Evolutionary conservation across 2,888 invertebrate species (phyloP), one percentile per base, ranked within the genome.

Genomic region (Amorpha juglandis): DNA sequence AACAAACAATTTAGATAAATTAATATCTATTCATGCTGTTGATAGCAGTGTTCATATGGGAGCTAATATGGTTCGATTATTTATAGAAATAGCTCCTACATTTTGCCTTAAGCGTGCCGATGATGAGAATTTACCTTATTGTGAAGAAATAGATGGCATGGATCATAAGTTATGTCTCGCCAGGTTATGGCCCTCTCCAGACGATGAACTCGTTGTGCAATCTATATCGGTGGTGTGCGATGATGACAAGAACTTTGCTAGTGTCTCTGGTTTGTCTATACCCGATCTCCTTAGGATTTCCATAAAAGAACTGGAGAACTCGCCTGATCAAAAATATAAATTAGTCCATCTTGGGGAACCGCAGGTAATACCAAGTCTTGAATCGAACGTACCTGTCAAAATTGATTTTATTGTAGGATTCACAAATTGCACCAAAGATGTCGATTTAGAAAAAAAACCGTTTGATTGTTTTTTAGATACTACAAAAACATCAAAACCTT

Each of bases 101-200:
- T 90, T 72, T 68, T 91, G 91, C 68, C 70, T 90, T 69, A 78
- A 83, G 12, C 77, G 79, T 48, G 74, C 82, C 58, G 77, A 75
- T 55, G 78, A 79, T 51, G 63, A 67, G 9, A 77, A 82, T 63
- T 67, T 89, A 11, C 21, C 70, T 1, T 68, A 80, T 19, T 91
- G 91, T 72, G 90, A 89, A 16, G 91, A 90, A 77, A 76, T 91
- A 70, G 80, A 83, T 48, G 89, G 86, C 21, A 69, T 81, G 62
- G 75, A 76, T 63, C 89, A 89, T 67, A 84, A 71, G 70, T 65
- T 90, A 53, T 91, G 91, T 71, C 77, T 84, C 35, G 88, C 81
- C n/a, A 81, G 86, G 58, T 62, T 90, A 21, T 90, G 81, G 78
- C 90, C 90, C 1, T 80, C 84, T n/a, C 73, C 80, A n/a, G 86